These are phyloP conservation scores for Rhinopomastus cyanomelas DNA, from an alignment of 2,113 vertebrate species.

Conservation along the genomic window DNA sequence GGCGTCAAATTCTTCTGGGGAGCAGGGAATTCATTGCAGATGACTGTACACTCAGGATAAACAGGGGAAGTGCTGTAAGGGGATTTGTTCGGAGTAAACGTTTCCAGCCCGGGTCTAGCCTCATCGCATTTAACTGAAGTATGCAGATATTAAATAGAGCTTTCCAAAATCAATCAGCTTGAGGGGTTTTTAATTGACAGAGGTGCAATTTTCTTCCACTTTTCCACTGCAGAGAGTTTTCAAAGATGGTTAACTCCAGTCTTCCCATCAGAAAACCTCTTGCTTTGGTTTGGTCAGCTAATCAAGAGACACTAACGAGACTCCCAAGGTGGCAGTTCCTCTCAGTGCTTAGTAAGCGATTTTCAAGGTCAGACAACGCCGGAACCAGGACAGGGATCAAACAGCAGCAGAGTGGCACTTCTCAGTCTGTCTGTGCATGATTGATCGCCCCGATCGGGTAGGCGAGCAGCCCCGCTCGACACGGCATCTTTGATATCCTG, in stretches of 20 bases:
- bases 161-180: slow-evolving; percentile 35
- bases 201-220: background rate
- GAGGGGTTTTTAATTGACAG: slow-evolving; percentile 9
- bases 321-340: accelerated
- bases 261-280: background rate
- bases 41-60: background rate
- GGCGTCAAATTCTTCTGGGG: background rate
- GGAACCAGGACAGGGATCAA: background rate
- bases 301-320: background rate
- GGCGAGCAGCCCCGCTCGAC: background rate
- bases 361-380: slow-evolving; percentile 33
- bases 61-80: background rate
- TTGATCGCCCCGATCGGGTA: background rate
- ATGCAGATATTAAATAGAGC: slow-evolving; percentile 17
- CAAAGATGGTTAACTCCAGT: background rate
- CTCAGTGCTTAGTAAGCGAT: background rate
- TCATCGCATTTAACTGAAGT: slow-evolving; percentile 31
- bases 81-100: background rate
- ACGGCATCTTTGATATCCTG: background rate
- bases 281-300: background rate
- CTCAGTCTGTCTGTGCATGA: background rate
- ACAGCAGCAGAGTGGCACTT: background rate
- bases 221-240: background rate
- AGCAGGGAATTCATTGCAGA: background rate
- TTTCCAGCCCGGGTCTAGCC: background rate